Conservation (phyloP, 2,113 vertebrate species). For the Nycticebus coucang region DNA sequence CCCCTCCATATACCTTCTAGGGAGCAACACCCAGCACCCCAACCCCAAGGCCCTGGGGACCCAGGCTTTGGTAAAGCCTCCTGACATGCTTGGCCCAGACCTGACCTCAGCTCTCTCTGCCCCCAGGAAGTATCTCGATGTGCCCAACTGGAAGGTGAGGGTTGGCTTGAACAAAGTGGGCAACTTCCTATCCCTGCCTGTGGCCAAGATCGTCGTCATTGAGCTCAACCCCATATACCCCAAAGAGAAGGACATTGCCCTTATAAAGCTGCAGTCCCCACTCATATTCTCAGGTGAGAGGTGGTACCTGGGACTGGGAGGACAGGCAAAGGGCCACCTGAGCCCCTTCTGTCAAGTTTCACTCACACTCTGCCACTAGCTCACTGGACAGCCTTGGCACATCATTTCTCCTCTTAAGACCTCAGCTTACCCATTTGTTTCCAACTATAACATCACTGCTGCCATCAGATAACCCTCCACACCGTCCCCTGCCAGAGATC, state of each 20-base stretch:
- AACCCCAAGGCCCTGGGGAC: neutral
- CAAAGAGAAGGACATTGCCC: constrained; percentile 91
- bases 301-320: neutral
- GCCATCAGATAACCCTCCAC: neutral
- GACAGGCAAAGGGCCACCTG: neutral
- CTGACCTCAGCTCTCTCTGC: neutral
- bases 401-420: neutral
- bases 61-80: neutral
- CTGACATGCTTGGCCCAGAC: neutral
- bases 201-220: constrained; percentile 89
- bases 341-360: too few relatives aligned
- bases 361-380: neutral
- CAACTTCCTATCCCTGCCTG: constrained; percentile 73
- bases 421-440: neutral
- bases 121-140: constrained; percentile 77
- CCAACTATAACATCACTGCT: neutral
- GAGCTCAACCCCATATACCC: constrained; percentile 35
- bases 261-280: constrained; percentile 89
- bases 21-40: neutral
- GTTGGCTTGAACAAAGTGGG: constrained; percentile 82
- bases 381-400: neutral
- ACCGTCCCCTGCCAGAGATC: neutral
- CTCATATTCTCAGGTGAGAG: constrained; percentile 87
- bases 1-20: neutral
- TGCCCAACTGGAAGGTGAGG: constrained; percentile 89